Base-by-base conservation (phyloP, 2,888 invertebrate species). In the Gortyna flavago region DNA sequence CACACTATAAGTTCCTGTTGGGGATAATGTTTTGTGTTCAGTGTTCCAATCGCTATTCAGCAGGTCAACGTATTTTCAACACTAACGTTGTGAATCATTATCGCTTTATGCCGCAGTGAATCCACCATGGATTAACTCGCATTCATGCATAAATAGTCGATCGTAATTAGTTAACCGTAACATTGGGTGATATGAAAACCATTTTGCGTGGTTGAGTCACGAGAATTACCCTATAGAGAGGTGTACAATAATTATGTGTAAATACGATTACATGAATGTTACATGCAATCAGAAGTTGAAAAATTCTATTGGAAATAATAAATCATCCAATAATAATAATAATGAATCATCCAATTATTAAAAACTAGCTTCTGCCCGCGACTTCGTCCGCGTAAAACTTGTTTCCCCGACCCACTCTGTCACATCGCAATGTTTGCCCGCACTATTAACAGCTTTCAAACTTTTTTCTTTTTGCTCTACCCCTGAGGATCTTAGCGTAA, bases 11-110 rank as follows among this genome's bases (percentile, higher is more conserved):
- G 29, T 38, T 61, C 25, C 16, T 75, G 25, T 9, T 48, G 18
- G 29, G 5, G 16, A 32, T 32, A 18, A 29, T 77, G 61, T 61
- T 61, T 61, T 61, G 61, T 35, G 38, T 78, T 66, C 16, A 77
- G 9, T 65, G 51, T 62, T 54, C n/a, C 44, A 44, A 35, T 41
- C 35, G 25, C 51, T 41, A 44, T 72, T 64, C 35, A 71, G 32
- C 48, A 80, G 64, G 81, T 81, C 85, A 75, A 66, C 61, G 69
- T 85, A 85, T 84, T 82, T 82, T 21, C 51, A 78, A 25, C 57
- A 62, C 62, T 70, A 78, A 84, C 35, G 32, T 69, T 32, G 48
- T 77, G 72, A 85, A 75, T 78, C 67, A 68, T 65, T 72, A 77
- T 51, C 65, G 83, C 38, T 82, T 72, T 62, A 78, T 54, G n/a